A percentile compares a stretch with the other conserved stretches of the same genome.
phyloP scores from a whole-genome alignment of 2,797 vertebrate genomes.

The Cercopithecus hamlyni region DNA sequence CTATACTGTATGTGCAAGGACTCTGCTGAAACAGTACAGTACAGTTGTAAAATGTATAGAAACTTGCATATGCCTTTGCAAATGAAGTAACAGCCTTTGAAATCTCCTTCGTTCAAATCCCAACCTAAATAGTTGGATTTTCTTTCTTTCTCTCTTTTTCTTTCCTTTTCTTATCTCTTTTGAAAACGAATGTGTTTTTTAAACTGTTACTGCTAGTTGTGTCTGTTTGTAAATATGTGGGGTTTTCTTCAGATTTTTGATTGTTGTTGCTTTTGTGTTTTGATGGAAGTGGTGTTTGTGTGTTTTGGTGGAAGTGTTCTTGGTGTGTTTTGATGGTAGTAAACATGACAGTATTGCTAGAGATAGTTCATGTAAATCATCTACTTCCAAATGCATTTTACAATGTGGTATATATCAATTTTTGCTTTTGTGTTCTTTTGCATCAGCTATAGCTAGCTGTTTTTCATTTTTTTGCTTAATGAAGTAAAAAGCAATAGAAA shows the following conservation, averaged over 20 bases:
- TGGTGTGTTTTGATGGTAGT: neutral
- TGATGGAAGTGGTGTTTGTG: no score
- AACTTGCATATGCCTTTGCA: neutral
- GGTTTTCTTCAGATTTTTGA: neutral
- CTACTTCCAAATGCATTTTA: conserved; percentile 15
- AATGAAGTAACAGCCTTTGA: neutral
- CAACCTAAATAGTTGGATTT: neutral
- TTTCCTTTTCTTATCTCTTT: no score
- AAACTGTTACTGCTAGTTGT: neutral
- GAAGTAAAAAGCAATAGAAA: conserved; percentile 57
- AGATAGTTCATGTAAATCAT: conserved; percentile 16
- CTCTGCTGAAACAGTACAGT: neutral
- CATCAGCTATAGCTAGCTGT: conserved; percentile 11
- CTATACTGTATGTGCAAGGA: neutral
- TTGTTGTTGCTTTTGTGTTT: neutral
- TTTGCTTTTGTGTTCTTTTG: conserved; percentile 37
- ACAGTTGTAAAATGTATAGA: neutral
- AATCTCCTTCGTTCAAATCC: neutral
- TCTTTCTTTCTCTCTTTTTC: neutral
- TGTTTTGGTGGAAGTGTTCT: neutral
- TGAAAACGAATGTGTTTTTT: neutral
- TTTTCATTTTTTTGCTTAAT: conserved; percentile 57
- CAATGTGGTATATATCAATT: neutral
- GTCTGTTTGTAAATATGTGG: neutral
- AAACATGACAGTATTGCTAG: neutral